phyloP scores from a whole-genome alignment of 2,888 invertebrate genomes.

The Bombylius discolor region DNA sequence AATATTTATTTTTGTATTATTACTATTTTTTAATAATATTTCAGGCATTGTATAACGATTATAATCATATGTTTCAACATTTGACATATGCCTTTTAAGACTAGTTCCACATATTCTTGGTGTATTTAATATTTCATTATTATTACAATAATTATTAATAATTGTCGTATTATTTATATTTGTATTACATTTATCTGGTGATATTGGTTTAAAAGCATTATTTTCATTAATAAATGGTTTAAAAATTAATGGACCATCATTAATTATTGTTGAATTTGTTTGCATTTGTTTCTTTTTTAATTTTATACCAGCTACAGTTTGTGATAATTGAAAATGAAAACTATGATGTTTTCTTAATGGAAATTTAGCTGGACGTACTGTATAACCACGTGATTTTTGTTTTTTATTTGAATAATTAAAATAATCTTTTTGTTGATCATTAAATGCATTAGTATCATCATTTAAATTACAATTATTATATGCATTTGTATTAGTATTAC shows the following conservation, averaged over 20 bases:
- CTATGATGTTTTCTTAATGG: conserved; percentile 37
- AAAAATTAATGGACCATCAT: conserved; percentile 26
- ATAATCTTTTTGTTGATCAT: not conserved
- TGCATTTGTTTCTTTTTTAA: not conserved
- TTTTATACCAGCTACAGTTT: conserved; percentile 28
- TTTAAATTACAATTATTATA: too few relatives aligned
- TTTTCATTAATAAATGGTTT: conserved; percentile 29
- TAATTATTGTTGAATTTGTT: conserved; percentile 2
- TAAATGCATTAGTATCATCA: too few relatives aligned
- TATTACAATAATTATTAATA: conserved; percentile 20
- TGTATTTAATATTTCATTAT: conserved; percentile 6
- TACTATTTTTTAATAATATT: not conserved
- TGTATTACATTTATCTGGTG: conserved; percentile 19
- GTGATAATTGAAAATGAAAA: conserved; percentile 34
- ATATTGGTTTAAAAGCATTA: conserved; percentile 35
- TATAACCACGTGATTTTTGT: conserved; percentile 8
- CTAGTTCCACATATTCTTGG: conserved; percentile 21
- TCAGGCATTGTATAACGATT: conserved; percentile 9
- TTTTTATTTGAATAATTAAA: not conserved
- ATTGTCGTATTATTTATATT: conserved; percentile 26
- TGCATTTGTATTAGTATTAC: too few relatives aligned
- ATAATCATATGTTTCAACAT: conserved; percentile 19
- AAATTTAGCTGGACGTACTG: conserved; percentile 28
- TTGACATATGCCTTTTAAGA: conserved; percentile 20
- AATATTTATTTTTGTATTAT: not conserved